These are phyloP conservation scores for Pangasius krempfi DNA, from an alignment of 2,797 vertebrate genomes.

Conservation along the genomic window DNA sequence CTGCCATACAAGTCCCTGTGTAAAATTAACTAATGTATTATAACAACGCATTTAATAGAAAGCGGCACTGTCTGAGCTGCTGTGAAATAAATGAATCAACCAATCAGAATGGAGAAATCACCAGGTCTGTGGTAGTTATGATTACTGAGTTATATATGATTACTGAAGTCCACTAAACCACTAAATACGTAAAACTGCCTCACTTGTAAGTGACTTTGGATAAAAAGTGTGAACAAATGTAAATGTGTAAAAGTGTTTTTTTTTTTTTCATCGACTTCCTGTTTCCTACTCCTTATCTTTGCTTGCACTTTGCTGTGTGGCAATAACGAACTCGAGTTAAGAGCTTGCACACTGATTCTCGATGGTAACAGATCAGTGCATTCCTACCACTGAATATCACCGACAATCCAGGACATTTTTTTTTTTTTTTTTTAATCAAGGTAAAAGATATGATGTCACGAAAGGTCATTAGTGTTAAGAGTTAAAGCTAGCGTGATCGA, in stretches of 20 bases:
- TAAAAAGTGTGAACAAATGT: background rate
- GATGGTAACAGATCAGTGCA: background rate
- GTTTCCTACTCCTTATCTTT: background rate
- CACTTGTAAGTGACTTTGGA: background rate
- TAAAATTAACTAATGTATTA: too few species aligned
- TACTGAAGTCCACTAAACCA: background rate
- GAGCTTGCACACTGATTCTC: background rate
- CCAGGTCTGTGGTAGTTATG: too few species aligned
- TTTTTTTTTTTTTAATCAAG: background rate
- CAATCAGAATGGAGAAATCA: too few species aligned
- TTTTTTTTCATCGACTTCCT: background rate
- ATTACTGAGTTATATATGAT: too few species aligned
- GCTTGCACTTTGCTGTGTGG: background rate
- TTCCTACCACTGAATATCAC: background rate
- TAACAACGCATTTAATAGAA: background rate
- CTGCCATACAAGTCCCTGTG: background rate
- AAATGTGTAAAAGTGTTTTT: background rate
- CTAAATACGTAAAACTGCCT: background rate
- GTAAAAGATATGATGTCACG: constrained; percentile 20
- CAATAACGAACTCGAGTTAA: background rate
- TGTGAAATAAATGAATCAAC: background rate
- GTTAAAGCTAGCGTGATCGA: constrained; percentile 2
- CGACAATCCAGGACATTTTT: background rate
- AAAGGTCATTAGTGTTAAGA: constrained; percentile 30
- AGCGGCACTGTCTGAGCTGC: background rate